phyloP scores from a whole-genome alignment of 2,797 vertebrate genomes.

The Urocyon cinereoargenteus region DNA sequence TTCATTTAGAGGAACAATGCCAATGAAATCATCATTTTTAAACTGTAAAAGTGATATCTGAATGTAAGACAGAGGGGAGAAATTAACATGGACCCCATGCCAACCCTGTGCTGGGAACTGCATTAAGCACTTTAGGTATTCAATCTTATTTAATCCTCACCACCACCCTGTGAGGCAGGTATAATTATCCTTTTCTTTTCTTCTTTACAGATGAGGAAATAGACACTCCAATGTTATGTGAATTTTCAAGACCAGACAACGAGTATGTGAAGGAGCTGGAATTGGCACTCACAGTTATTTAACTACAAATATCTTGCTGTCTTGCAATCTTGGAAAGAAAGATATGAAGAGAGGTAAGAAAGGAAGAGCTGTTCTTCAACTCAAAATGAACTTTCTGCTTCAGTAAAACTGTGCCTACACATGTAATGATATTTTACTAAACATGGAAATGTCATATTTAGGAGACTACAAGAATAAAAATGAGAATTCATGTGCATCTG shows the following conservation, averaged over 20 bases:
- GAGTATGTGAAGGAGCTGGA: neutral
- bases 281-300: conserved; percentile 13
- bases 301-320: conserved; percentile 42
- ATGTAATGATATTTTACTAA: conserved; percentile 41
- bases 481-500: neutral
- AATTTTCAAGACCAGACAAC: conserved; percentile 50
- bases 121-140: neutral
- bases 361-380: neutral
- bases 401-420: neutral
- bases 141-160: conserved; percentile 49
- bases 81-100: neutral
- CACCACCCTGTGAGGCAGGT: neutral
- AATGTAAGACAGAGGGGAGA: neutral
- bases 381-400: conserved; percentile 62
- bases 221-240: neutral
- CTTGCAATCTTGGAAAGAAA: conserved; percentile 41
- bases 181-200: conserved; percentile 36
- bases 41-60: neutral
- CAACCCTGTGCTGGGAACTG: neutral
- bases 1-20: neutral
- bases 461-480: conserved; percentile 18
- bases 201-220: conserved; percentile 43
- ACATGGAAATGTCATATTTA: conserved; percentile 3
- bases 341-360: neutral
- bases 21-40: neutral